Conservation (phyloP, 2,113 vertebrate species). For the Apteryx mantelli region DNA sequence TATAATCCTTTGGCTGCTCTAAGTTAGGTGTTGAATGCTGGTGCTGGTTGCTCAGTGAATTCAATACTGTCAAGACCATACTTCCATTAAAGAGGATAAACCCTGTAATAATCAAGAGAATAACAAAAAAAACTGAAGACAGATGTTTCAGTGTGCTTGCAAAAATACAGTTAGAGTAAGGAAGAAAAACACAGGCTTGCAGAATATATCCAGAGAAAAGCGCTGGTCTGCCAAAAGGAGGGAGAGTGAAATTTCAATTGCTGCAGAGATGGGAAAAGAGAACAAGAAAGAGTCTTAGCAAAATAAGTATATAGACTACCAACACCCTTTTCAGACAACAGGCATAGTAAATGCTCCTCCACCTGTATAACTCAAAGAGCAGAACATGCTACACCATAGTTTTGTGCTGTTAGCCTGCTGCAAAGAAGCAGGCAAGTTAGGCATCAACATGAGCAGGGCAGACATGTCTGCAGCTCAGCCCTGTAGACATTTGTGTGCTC, state of each 20-base stretch:
- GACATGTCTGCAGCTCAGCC: background rate
- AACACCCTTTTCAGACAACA: background rate
- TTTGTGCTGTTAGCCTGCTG: background rate
- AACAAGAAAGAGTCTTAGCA: background rate
- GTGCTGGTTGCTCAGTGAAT: background rate
- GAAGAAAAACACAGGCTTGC: background rate
- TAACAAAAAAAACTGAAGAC: background rate
- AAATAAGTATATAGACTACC: background rate
- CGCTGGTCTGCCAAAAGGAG: background rate
- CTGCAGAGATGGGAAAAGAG: background rate
- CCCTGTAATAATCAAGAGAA: background rate
- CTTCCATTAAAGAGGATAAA: background rate
- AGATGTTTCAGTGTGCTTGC: background rate
- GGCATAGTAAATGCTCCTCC: background rate
- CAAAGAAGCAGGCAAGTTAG: background rate
- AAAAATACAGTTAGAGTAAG: background rate
- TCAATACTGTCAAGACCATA: background rate
- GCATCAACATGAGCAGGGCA: fast-evolving
- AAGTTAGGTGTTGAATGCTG: background rate
- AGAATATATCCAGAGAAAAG: background rate
- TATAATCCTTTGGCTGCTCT: background rate
- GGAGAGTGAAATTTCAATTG: background rate
- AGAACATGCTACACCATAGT: background rate
- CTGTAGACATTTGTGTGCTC: background rate
- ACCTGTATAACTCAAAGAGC: background rate